These are phyloP conservation scores for Propsilocerus akamusi DNA, from an alignment of 1,140 invertebrate genomes.

Conservation along the genomic window DNA sequence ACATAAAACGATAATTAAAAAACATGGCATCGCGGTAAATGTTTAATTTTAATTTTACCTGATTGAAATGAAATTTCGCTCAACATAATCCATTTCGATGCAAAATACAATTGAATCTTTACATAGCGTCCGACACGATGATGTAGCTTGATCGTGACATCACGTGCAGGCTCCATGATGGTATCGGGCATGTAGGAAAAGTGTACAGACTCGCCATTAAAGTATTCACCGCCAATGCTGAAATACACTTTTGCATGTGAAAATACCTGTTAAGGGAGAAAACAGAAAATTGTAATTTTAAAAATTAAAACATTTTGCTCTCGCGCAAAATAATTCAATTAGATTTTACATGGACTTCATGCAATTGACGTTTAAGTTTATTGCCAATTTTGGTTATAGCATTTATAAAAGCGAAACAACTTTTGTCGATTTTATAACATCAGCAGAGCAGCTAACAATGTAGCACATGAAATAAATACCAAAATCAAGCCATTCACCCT, in stretches of 20 bases:
- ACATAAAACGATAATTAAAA: too few relatives aligned
- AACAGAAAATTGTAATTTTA: neutral
- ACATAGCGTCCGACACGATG: conserved; percentile 55
- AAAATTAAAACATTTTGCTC: neutral
- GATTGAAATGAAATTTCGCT: conserved; percentile 70
- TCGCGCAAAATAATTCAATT: conserved; percentile 5
- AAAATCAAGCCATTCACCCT: too few relatives aligned
- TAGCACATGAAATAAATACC: too few relatives aligned
- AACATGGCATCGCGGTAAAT: too few relatives aligned
- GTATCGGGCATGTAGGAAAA: conserved; percentile 60
- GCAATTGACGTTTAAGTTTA: conserved; percentile 1
- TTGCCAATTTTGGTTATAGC: too few relatives aligned
- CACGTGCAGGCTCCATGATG: conserved; percentile 59
- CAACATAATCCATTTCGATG: conserved; percentile 69
- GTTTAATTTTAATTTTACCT: conserved; percentile 41
- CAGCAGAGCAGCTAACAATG: too few relatives aligned
- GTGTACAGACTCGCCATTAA: conserved; percentile 30
- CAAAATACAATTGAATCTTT: conserved; percentile 67
- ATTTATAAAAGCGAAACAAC: too few relatives aligned
- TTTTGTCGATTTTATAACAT: too few relatives aligned
- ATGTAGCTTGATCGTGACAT: conserved; percentile 65
- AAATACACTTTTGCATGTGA: conserved; percentile 48
- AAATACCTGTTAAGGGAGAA: conserved; percentile 37
- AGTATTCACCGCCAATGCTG: conserved; percentile 53
- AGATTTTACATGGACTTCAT: neutral